Conservation (phyloP, 2,113 vertebrate genomes). For the Atherinomorus stipes region DNA sequence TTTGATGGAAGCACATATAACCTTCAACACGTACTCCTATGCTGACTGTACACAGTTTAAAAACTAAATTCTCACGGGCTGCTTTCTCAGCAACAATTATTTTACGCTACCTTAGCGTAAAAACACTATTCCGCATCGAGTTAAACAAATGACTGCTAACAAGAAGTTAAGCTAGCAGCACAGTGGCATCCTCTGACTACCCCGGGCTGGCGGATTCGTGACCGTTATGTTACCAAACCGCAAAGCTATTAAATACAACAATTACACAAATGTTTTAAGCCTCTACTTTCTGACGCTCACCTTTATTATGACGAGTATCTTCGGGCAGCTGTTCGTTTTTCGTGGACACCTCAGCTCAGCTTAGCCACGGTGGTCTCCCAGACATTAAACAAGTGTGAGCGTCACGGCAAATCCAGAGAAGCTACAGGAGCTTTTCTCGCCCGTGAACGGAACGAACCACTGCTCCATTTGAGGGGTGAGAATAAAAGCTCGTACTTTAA, state of each 20-base stretch:
- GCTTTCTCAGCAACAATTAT: not conserved
- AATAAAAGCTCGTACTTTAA: fast-evolving
- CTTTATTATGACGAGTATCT: not conserved
- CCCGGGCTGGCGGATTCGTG: constrained; percentile 48
- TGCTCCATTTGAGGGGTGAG: constrained; percentile 20
- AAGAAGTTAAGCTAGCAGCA: constrained; percentile 70
- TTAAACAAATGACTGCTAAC: constrained; percentile 59
- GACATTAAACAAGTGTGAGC: constrained; percentile 27
- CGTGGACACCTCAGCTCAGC: constrained; percentile 7
- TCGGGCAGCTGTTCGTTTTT: not conserved
- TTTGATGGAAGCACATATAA: not conserved
- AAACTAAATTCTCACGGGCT: not conserved
- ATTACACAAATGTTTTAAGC: not conserved
- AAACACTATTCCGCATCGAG: not conserved
- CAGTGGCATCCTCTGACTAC: constrained; percentile 30
- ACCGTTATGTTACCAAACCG: constrained; percentile 62
- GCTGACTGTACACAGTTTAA: not conserved
- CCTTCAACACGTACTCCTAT: not conserved
- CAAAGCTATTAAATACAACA: not conserved
- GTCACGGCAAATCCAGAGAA: constrained; percentile 61
- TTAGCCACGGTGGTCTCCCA: not conserved
- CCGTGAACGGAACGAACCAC: constrained; percentile 56
- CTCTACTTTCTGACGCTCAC: constrained; percentile 3
- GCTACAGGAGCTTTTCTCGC: constrained; percentile 31
- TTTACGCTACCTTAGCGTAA: not conserved